These are phyloP conservation scores for Tyrophagus putrescentiae DNA, from an alignment of 1,140 invertebrate genomes.

Conservation along the genomic window DNA sequence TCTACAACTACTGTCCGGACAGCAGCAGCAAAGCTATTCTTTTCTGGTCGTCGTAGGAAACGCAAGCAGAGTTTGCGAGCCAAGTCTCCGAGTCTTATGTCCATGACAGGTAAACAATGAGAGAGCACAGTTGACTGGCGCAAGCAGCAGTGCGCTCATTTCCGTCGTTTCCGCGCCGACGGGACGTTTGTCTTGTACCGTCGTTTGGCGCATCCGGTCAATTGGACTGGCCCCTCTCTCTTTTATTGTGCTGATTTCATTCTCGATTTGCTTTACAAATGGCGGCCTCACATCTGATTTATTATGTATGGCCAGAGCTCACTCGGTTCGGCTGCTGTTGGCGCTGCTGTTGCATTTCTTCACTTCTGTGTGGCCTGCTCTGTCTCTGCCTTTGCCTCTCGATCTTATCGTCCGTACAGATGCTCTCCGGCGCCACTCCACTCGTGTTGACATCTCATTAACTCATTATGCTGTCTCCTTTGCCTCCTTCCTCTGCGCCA, in stretches of 20 bases:
- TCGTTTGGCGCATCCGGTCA: slow-evolving; percentile 18
- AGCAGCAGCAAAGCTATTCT: background rate
- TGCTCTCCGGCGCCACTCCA: too few species aligned
- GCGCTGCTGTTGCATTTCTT: too few species aligned
- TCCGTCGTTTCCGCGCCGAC: background rate
- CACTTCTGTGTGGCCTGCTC: too few species aligned
- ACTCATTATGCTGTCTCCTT: slow-evolving; percentile 13
- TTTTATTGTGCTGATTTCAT: slow-evolving; percentile 2
- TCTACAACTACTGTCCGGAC: background rate
- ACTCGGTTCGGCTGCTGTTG: too few species aligned
- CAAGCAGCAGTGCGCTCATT: background rate
- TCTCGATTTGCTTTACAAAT: slow-evolving; percentile 18
- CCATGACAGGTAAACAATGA: slow-evolving; percentile 15
- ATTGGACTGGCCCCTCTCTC: slow-evolving; percentile 12
- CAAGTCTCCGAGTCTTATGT: slow-evolving; percentile 4
- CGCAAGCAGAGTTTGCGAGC: too few species aligned
- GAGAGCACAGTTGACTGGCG: background rate
- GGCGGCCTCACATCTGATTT: slow-evolving; percentile 5
- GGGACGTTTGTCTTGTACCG: slow-evolving; percentile 16
- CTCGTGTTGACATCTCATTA: slow-evolving; percentile 19
- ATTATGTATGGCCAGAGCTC: slow-evolving; percentile 18
- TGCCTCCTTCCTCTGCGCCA: background rate
- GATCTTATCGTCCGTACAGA: too few species aligned
- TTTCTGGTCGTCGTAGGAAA: background rate
- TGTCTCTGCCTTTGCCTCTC: too few species aligned